These are phyloP conservation scores for rat (Rattus norvegicus) DNA, from an alignment of 2,113 vertebrate genomes.

Conservation along the genomic window DNA sequence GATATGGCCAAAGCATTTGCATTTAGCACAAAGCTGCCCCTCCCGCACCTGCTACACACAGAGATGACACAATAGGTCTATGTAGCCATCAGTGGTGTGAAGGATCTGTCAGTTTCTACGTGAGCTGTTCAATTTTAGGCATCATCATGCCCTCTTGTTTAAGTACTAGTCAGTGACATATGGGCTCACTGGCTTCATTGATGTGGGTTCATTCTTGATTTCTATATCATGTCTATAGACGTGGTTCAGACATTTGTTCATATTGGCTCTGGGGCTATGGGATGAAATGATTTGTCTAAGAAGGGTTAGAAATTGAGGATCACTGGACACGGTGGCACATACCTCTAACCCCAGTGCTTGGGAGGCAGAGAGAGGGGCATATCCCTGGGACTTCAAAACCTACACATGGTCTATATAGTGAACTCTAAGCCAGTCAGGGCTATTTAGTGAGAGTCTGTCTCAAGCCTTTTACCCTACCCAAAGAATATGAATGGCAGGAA, in stretches of 20 bases:
- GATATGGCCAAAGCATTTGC: fast-evolving
- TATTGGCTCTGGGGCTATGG: background rate
- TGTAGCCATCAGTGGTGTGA: background rate
- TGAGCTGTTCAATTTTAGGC: background rate
- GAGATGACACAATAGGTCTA: fast-evolving
- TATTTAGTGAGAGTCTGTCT: background rate
- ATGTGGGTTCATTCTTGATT: background rate
- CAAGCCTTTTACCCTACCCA: background rate
- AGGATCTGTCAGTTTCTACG: background rate
- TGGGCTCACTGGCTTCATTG: background rate
- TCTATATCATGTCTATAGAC: background rate
- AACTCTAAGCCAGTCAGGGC: background rate
- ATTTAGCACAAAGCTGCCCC: background rate
- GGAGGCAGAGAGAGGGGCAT: background rate
- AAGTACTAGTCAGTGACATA: background rate
- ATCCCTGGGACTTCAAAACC: background rate
- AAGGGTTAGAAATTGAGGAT: background rate
- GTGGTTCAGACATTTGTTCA: background rate
- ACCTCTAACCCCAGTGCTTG: background rate
- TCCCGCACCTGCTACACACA: no score
- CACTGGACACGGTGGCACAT: no score
- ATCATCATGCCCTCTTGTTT: background rate
- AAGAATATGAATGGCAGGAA: background rate
- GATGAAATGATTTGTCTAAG: background rate
- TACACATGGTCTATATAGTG: background rate